Evolutionary conservation across 2,113 vertebrate species (phyloP), one percentile per base, ranked within the genome.

Genomic region (Dryoscopus gambensis): DNA sequence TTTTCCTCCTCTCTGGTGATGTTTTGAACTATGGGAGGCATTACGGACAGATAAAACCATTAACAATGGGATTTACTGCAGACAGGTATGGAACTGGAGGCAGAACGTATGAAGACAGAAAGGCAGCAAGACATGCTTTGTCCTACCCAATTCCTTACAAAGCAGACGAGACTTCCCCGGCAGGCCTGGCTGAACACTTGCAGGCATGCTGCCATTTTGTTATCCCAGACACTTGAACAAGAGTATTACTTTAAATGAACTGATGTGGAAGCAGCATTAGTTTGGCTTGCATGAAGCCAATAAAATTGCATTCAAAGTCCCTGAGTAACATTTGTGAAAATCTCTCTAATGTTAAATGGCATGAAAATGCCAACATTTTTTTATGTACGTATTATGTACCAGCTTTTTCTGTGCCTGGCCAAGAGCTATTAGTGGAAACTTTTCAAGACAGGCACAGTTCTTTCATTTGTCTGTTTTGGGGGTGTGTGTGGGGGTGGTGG

Each of bases 151-250:
- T 13, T n/a, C 30, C n/a, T 25, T 42, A 11, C 55, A 71, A 92
- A 90, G 42, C 33, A 82, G 35, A 56, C 5, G 7, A 79, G 55
- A 64, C 25, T 35, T 52, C 33, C 39, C 15, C 33, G 39, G 22
- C 39, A 91, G 47, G 28, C 1, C 14, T n/a, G 25, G 62, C 57
- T 75, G 70, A 84, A 78, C 27, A 28, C 14, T 5, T 0, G 7
- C 10, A 76, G 42, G 40, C 13, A 50, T 0, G 0, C 22, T 19
- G 2, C 30, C 59, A 46, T 10, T 33, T n/a, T 2, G 3, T 25
- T 69, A 44, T 12, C 30, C 39, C 44, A 69, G 18, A 56, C 10
- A 67, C 11, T 5, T 21, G 11, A 85, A 55, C 30, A 77, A 25
- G 15, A 56, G 12, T 7, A 64, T 5, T 74, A 33, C 49, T 37